Percentiles rank a stretch among this genome's conserved stretches.
Conservation (phyloP, 2,113 vertebrate genomes). For the Sinosuthora webbiana region DNA sequence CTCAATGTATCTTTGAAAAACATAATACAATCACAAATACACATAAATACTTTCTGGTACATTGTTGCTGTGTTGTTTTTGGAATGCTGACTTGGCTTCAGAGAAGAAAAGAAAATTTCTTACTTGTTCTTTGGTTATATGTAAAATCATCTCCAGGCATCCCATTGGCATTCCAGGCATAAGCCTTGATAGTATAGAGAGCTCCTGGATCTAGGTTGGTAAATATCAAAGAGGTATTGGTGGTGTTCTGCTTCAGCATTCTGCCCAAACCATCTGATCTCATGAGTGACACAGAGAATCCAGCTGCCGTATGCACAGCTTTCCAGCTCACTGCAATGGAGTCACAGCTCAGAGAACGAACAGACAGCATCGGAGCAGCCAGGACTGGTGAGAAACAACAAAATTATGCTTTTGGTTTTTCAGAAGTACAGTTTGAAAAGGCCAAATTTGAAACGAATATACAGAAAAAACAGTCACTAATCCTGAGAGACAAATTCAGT, state of each 20-base stretch:
- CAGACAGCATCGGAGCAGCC: slow-evolving; percentile 75
- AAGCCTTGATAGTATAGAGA: slow-evolving; percentile 84
- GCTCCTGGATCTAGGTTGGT: slow-evolving; percentile 79
- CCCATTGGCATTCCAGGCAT: slow-evolving; percentile 81
- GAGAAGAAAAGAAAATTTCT: slow-evolving; percentile 33
- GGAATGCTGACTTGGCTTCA: not conserved
- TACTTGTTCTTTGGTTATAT: slow-evolving; percentile 89
- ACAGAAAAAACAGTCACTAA: not conserved
- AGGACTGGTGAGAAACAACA: slow-evolving; percentile 75
- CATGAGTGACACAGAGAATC: slow-evolving; percentile 83
- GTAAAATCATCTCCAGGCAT: slow-evolving; percentile 83
- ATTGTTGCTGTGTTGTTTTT: not conserved
- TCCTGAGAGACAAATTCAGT: not conserved
- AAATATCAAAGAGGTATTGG: slow-evolving; percentile 75
- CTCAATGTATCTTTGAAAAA: not conserved
- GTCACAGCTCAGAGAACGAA: slow-evolving; percentile 72
- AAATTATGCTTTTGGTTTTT: not conserved
- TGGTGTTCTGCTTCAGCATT: slow-evolving; percentile 81
- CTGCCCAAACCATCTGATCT: slow-evolving; percentile 76
- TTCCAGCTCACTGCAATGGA: slow-evolving; percentile 82
- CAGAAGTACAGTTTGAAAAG: not conserved
- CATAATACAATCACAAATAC: not conserved
- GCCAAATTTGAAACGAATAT: not conserved
- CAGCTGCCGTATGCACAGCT: slow-evolving; percentile 75
- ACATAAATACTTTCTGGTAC: not conserved